These are phyloP conservation scores for Parnassius glacialis DNA, from an alignment of 2,888 invertebrate genomes.

Conservation along the genomic window DNA sequence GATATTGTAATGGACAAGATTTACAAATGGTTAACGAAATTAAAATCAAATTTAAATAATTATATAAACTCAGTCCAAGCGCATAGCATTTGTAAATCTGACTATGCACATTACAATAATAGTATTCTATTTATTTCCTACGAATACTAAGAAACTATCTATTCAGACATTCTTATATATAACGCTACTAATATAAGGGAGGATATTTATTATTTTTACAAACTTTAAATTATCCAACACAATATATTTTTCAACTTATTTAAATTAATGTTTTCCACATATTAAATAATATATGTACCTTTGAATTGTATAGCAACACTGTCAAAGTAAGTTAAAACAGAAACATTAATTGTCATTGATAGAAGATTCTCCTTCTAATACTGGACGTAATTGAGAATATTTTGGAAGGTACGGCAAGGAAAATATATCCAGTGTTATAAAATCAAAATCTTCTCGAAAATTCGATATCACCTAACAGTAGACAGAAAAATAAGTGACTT, in stretches of 20 bases:
- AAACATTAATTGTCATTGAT: background rate
- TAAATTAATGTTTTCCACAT: background rate
- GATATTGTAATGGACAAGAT: background rate
- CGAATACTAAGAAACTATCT: background rate
- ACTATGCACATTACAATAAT: background rate
- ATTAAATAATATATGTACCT: too few relatives aligned
- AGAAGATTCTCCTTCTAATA: background rate
- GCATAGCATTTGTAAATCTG: background rate
- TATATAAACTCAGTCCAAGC: background rate
- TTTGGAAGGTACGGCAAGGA: too few relatives aligned
- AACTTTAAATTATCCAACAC: constrained; percentile 1
- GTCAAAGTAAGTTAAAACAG: too few relatives aligned
- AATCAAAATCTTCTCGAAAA: background rate
- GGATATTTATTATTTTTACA: background rate
- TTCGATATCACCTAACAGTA: background rate
- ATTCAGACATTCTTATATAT: constrained; percentile 8
- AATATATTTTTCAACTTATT: constrained; percentile 1
- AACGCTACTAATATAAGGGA: background rate
- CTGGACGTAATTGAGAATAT: background rate
- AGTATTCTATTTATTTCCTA: background rate
- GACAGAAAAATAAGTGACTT: background rate
- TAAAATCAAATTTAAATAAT: background rate
- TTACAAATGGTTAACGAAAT: background rate
- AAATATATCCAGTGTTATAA: too few relatives aligned
- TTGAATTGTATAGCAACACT: too few relatives aligned